Percentiles rank a stretch among this genome's conserved stretches.
Evolutionary conservation across 2,797 vertebrate species (phyloP).

Genomic region (Mormyrops attenuatus): DNA sequence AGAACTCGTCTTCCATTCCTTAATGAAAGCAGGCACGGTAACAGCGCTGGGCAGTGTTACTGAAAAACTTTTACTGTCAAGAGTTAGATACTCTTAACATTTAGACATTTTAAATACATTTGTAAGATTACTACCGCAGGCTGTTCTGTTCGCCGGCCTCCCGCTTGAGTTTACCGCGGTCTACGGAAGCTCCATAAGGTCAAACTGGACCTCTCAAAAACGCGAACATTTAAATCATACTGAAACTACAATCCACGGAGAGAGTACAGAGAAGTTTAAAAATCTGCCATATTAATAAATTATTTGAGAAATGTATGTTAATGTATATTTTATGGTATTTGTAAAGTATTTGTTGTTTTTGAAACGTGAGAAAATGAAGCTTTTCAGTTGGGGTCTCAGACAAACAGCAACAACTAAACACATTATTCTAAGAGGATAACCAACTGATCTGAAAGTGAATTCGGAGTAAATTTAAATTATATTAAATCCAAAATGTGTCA

Average conservation of each 20-base stretch:
- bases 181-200: neutral
- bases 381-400: neutral
- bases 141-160: neutral
- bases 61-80: neutral
- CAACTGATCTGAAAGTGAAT: neutral
- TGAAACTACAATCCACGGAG: neutral
- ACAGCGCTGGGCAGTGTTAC: neutral
- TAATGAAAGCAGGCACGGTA: neutral
- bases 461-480: neutral
- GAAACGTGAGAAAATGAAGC: neutral
- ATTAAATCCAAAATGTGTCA: neutral
- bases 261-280: neutral
- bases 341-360: neutral
- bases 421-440: neutral
- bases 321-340: neutral
- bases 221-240: neutral
- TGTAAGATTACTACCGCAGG: neutral
- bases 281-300: neutral
- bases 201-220: neutral
- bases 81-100: neutral
- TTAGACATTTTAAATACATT: neutral
- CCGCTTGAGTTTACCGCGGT: constrained; percentile 12
- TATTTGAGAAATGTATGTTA: neutral
- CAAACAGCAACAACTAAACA: neutral
- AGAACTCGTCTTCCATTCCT: constrained; percentile 18